These are phyloP conservation scores for Ophion slaviceki DNA, from an alignment of 2,888 invertebrate genomes.

Conservation along the genomic window DNA sequence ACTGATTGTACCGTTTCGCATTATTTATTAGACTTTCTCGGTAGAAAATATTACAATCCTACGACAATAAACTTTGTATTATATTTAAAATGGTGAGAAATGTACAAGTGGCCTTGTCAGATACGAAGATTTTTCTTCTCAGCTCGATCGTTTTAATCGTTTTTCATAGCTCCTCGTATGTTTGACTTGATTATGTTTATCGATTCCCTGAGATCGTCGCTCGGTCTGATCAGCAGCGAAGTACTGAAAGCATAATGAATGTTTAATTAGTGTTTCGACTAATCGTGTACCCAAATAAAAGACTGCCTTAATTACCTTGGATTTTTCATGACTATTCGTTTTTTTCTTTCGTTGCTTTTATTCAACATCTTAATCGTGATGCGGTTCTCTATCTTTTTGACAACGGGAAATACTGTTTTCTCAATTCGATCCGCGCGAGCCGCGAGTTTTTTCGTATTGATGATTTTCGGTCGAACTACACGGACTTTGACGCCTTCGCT, in stretches of 20 bases:
- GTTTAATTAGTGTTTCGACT: background rate
- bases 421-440: slow-evolving; percentile 61
- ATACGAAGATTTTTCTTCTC: slow-evolving; percentile 12
- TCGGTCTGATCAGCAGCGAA: slow-evolving; percentile 74
- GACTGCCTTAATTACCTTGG: slow-evolving; percentile 71
- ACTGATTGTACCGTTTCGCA: slow-evolving; percentile 54
- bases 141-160: slow-evolving; percentile 47
- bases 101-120: slow-evolving; percentile 2
- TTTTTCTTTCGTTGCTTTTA: slow-evolving; percentile 69
- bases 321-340: slow-evolving; percentile 77
- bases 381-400: slow-evolving; percentile 75
- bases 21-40: slow-evolving; percentile 57
- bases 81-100: slow-evolving; percentile 34
- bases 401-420: slow-evolving; percentile 72
- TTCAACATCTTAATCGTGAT: slow-evolving; percentile 76
- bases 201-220: slow-evolving; percentile 73
- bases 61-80: slow-evolving; percentile 60
- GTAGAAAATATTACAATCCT: slow-evolving; percentile 39
- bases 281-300: background rate
- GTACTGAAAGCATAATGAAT: slow-evolving; percentile 69
- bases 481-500: slow-evolving; percentile 68
- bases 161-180: slow-evolving; percentile 77
- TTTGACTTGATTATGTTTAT: slow-evolving; percentile 74
- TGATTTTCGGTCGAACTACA: slow-evolving; percentile 73
- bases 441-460: slow-evolving; percentile 75